Conservation (phyloP, 2,797 vertebrate genomes). For the Betta splendens region DNA sequence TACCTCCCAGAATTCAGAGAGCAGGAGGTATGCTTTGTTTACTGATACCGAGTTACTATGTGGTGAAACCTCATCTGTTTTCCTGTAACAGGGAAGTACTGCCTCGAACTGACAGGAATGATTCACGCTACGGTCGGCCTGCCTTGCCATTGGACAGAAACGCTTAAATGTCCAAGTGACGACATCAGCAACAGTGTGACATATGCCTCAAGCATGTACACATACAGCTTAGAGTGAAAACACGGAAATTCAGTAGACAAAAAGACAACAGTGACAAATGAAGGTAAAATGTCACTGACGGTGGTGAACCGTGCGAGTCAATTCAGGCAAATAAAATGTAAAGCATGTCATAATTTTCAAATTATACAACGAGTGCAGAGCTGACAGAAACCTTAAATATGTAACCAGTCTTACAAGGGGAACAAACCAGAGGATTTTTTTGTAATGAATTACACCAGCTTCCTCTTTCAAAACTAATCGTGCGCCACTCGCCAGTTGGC, state of each 20-base stretch:
- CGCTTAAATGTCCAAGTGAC: constrained; percentile 57
- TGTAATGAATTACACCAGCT: constrained; percentile 35
- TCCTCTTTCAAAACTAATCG: constrained; percentile 46
- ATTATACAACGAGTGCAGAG: background rate
- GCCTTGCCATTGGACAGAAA: constrained; percentile 62
- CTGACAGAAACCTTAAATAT: constrained; percentile 12
- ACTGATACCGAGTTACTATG: constrained; percentile 68
- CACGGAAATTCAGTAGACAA: background rate
- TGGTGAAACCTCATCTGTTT: constrained; percentile 73
- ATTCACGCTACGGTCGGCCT: constrained; percentile 65
- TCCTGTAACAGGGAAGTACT: constrained; percentile 67
- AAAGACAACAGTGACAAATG: constrained; percentile 2
- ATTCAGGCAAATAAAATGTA: constrained; percentile 33
- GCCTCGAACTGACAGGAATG: constrained; percentile 52
- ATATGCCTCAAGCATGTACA: constrained; percentile 25
- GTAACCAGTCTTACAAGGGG: background rate
- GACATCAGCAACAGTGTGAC: constrained; percentile 44
- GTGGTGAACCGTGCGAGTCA: constrained; percentile 6
- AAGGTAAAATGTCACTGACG: background rate
- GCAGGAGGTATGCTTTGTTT: constrained; percentile 67
- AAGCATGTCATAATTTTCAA: constrained; percentile 11
- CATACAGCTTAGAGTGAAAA: background rate
- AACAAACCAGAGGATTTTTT: constrained; percentile 12
- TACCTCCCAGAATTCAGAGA: constrained; percentile 43
- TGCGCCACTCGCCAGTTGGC: constrained; percentile 65